Conservation (phyloP, 2,113 vertebrate species). For the Grammomys dolichurus region DNA sequence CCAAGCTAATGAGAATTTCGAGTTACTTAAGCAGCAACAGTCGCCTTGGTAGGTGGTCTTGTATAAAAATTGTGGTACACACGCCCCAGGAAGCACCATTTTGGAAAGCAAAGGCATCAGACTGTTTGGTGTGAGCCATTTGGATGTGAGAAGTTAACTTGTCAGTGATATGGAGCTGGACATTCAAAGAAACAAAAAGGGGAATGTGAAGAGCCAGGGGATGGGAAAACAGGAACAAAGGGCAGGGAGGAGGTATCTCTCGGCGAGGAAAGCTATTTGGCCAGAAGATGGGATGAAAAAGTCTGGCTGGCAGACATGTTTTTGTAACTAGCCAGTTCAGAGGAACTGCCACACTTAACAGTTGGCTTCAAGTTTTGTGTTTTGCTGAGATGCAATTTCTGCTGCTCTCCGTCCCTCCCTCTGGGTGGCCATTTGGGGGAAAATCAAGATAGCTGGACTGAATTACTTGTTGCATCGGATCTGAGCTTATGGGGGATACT, state of each 20-base stretch:
- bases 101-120: too few relatives aligned
- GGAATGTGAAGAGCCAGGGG: not conserved
- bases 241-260: accelerated
- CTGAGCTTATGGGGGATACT: not conserved
- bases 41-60: too few relatives aligned
- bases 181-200: not conserved
- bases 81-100: too few relatives aligned
- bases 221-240: too few relatives aligned
- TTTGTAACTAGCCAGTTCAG: not conserved
- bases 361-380: not conserved
- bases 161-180: not conserved
- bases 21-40: too few relatives aligned
- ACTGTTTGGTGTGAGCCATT: not conserved
- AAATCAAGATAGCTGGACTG: not conserved
- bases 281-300: not conserved
- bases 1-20: not conserved
- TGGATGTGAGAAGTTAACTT: not conserved
- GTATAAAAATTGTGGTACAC: not conserved
- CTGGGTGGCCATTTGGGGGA: not conserved
- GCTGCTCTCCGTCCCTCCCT: not conserved
- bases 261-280: not conserved
- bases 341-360: not conserved
- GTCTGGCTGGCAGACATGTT: not conserved
- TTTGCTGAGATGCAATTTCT: not conserved
- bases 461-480: not conserved